These are phyloP conservation scores for Sarcophaga carnaria DNA, from an alignment of 2,888 invertebrate genomes.

Conservation along the genomic window DNA sequence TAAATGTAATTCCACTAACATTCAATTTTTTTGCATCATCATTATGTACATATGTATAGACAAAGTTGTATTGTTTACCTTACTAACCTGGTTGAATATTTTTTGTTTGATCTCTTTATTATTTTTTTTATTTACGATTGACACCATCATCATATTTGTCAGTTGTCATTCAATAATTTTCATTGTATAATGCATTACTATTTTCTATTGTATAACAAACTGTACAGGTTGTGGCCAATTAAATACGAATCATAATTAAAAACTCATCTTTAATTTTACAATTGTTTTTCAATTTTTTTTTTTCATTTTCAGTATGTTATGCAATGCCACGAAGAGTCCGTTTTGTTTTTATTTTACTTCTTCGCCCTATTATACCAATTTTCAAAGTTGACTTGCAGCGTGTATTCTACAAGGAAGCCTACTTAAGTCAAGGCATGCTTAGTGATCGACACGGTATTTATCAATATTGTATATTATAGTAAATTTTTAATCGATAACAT, in stretches of 20 bases:
- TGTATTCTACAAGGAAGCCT: too few relatives aligned
- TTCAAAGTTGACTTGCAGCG: too few relatives aligned
- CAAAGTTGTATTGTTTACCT: not conserved
- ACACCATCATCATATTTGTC: not conserved
- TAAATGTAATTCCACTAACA: not conserved
- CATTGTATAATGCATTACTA: not conserved
- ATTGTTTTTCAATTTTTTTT: not conserved
- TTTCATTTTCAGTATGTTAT: too few relatives aligned
- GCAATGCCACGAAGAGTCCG: too few relatives aligned
- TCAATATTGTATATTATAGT: too few relatives aligned
- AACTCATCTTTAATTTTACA: not conserved
- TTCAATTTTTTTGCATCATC: not conserved
- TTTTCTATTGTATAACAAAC: not conserved
- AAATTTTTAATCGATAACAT: too few relatives aligned
- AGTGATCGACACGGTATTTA: too few relatives aligned
- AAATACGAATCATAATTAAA: constrained; percentile 13
- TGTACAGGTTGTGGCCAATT: constrained; percentile 31
- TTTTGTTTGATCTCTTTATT: not conserved
- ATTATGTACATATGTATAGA: not conserved
- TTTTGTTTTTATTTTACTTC: too few relatives aligned
- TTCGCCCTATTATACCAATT: too few relatives aligned
- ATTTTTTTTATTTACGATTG: not conserved
- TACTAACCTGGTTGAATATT: too few relatives aligned
- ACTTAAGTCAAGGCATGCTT: too few relatives aligned
- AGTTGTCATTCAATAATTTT: constrained; percentile 5